A percentile compares a stretch with the other conserved stretches of the same genome.
Evolutionary conservation across 2,113 vertebrate genomes (phyloP).

Genomic region (Psephotus haematonotus): DNA sequence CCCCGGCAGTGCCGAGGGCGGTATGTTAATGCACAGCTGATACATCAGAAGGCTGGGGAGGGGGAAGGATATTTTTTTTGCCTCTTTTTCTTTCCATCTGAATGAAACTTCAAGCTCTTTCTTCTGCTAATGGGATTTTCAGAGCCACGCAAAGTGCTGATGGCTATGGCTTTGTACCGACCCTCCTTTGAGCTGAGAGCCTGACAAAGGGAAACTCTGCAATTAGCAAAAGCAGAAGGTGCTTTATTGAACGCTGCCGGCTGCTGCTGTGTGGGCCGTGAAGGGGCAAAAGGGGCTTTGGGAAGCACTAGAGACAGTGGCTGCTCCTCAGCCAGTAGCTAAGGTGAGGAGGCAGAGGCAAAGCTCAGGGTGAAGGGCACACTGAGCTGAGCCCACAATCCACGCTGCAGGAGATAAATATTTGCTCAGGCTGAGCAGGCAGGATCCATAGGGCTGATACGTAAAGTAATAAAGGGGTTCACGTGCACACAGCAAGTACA

Average conservation of each 20-base stretch:
- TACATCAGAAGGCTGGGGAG: not conserved
- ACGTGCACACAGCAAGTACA: not conserved
- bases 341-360: not conserved
- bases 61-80: not conserved
- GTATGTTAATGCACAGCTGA: constrained; percentile 30
- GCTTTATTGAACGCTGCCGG: not conserved
- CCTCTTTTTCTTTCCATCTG: not conserved
- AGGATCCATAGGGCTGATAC: not conserved
- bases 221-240: constrained; percentile 61
- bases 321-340: not conserved
- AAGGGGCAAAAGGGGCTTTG: not conserved
- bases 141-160: constrained; percentile 62
- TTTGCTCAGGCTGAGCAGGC: accelerated
- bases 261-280: not conserved
- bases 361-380: not conserved
- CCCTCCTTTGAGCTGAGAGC: constrained; percentile 16
- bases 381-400: not conserved
- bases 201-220: constrained; percentile 65
- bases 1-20: not conserved
- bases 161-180: constrained; percentile 57
- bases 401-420: accelerated
- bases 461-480: not conserved
- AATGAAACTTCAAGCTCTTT: constrained; percentile 67
- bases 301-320: not conserved
- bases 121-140: constrained; percentile 72